phyloP scores from a whole-genome alignment of 1,140 invertebrate species.

The Zaprionus capensis region DNA sequence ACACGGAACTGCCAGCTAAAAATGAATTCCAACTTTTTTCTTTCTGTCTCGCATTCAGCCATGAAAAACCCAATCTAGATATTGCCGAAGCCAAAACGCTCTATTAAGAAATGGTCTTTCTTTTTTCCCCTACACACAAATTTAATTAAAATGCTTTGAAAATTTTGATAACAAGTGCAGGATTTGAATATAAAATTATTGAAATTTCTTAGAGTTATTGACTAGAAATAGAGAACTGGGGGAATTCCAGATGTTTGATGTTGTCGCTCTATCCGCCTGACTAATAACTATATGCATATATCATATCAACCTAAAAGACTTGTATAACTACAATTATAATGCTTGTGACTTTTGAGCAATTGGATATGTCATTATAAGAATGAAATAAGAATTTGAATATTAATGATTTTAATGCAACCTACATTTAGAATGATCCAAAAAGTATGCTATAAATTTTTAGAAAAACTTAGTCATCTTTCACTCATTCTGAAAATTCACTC shows the following conservation, averaged over 20 bases:
- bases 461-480: no score
- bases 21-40: constrained; percentile 1
- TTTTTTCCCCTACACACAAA: background rate
- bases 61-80: constrained; percentile 6
- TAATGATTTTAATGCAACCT: no score
- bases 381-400: no score
- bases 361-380: no score
- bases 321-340: no score
- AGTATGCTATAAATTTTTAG: constrained; percentile 11
- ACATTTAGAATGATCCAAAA: background rate
- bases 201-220: background rate
- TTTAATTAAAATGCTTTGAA: background rate
- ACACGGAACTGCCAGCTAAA: constrained; percentile 6
- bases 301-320: no score
- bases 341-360: no score
- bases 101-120: background rate
- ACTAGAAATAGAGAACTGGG: background rate
- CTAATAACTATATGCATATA: no score
- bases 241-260: background rate
- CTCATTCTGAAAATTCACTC: no score
- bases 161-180: background rate
- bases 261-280: no score
- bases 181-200: background rate
- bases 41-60: constrained; percentile 19
- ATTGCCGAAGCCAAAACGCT: constrained; percentile 1